Evolutionary conservation across 2,113 vertebrate species (phyloP).

Genomic region (Cnemophilus loriae): DNA sequence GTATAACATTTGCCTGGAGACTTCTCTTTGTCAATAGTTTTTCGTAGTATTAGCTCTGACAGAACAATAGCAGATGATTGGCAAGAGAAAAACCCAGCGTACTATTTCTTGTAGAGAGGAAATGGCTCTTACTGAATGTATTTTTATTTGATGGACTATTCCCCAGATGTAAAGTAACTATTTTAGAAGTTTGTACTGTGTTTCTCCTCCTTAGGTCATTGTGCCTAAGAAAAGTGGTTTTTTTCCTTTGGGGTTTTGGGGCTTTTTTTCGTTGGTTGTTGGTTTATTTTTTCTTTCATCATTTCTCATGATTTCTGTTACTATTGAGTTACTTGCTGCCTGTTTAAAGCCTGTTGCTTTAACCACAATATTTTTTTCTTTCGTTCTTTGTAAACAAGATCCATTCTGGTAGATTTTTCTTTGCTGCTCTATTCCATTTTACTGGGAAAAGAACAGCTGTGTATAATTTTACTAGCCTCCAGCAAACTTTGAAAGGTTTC

Average conservation of each 20-base stretch:
- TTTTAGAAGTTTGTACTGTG: constrained; percentile 30
- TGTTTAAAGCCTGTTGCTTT: constrained; percentile 14
- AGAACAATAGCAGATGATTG: constrained; percentile 46
- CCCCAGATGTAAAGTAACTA: constrained; percentile 30
- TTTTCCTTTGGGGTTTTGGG: rapidly evolving
- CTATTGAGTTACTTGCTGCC: not conserved
- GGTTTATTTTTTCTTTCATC: not conserved
- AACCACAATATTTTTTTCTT: not conserved
- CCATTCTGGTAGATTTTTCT: not conserved
- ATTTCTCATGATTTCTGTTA: not conserved
- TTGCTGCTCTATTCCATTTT: not conserved
- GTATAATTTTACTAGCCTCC: not conserved
- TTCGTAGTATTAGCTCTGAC: constrained; percentile 26
- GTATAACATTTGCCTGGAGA: not conserved
- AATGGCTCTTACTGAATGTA: not conserved
- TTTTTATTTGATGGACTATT: constrained; percentile 37
- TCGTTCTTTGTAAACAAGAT: not conserved
- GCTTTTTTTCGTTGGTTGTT: not conserved
- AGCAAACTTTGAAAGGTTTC: constrained; percentile 5
- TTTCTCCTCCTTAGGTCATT: not conserved
- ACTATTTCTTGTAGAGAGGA: not conserved
- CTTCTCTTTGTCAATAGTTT: constrained; percentile 22
- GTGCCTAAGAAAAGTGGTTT: not conserved
- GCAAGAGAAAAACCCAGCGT: not conserved
- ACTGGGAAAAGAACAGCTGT: not conserved